Conservation (phyloP, 2,113 vertebrate genomes). For the Fulmarus glacialis region DNA sequence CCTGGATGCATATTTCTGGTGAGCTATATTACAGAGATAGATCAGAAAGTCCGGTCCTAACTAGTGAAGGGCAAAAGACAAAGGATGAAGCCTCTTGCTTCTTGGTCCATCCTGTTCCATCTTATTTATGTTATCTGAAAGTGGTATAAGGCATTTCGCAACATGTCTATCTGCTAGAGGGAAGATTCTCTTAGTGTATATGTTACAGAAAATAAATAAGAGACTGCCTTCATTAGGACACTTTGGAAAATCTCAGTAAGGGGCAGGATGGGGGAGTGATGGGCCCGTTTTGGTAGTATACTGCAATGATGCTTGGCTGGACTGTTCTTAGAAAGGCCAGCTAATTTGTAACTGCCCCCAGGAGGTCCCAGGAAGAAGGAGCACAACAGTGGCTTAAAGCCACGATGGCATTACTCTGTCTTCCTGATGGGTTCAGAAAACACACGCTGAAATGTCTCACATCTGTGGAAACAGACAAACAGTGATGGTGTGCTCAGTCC, state of each 20-base stretch:
- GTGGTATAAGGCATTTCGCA: background rate
- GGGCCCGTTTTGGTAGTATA: background rate
- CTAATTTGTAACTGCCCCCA: background rate
- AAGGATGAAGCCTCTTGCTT: background rate
- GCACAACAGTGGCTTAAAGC: background rate
- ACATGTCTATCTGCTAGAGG: background rate
- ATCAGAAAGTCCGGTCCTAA: background rate
- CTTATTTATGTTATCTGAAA: background rate
- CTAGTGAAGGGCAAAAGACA: background rate
- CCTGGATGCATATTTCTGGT: background rate
- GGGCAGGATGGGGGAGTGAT: background rate
- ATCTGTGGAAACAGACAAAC: background rate
- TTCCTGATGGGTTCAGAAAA: background rate
- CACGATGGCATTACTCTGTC: rapidly evolving
- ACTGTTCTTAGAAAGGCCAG: background rate
- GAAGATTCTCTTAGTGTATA: background rate
- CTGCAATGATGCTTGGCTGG: background rate
- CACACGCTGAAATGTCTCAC: background rate
- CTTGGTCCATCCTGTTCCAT: background rate
- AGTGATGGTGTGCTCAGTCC: background rate
- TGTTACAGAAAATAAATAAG: background rate
- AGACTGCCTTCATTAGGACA: background rate
- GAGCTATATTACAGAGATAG: background rate
- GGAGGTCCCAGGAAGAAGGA: background rate
- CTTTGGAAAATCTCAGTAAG: background rate